These are phyloP conservation scores for Asbolus verrucosus DNA, from an alignment of 1,140 invertebrate species.

Conservation along the genomic window DNA sequence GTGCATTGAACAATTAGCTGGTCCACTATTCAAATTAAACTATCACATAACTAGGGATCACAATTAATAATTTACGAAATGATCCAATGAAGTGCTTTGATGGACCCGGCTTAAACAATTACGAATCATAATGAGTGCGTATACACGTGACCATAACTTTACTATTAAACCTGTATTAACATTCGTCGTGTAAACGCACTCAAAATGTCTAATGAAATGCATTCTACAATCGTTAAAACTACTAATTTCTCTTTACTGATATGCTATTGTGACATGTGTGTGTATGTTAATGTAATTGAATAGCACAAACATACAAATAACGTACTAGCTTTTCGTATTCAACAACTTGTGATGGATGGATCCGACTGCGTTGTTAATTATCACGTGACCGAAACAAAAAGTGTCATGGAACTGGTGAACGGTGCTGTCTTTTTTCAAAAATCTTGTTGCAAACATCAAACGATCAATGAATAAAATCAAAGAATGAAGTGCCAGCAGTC, in stretches of 20 bases:
- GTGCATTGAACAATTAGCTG: slow-evolving; percentile 41
- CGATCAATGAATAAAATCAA: slow-evolving; percentile 24
- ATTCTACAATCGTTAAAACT: slow-evolving; percentile 44
- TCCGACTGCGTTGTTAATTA: slow-evolving; percentile 46
- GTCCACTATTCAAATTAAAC: slow-evolving; percentile 47
- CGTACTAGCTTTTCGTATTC: slow-evolving; percentile 27
- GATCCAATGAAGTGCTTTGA: slow-evolving; percentile 47
- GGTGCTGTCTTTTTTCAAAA: slow-evolving; percentile 7
- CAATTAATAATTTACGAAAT: slow-evolving; percentile 10
- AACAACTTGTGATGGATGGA: slow-evolving; percentile 45
- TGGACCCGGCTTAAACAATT: slow-evolving; percentile 38
- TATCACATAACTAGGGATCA: slow-evolving; percentile 25
- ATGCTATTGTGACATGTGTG: slow-evolving; percentile 61
- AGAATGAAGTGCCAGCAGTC: slow-evolving; percentile 27
- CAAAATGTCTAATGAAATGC: slow-evolving; percentile 19
- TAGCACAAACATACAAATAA: slow-evolving; percentile 29
- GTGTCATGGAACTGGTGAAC: neutral
- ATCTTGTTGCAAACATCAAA: slow-evolving; percentile 36
- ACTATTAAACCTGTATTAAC: slow-evolving; percentile 36
- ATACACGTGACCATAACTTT: slow-evolving; percentile 44
- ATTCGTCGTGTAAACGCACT: slow-evolving; percentile 4
- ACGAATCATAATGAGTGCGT: slow-evolving; percentile 51
- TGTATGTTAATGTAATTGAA: slow-evolving; percentile 32
- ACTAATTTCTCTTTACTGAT: slow-evolving; percentile 55
- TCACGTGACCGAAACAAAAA: slow-evolving; percentile 6